Conservation (phyloP, 2,797 vertebrate species). For the Xenops minutus region DNA sequence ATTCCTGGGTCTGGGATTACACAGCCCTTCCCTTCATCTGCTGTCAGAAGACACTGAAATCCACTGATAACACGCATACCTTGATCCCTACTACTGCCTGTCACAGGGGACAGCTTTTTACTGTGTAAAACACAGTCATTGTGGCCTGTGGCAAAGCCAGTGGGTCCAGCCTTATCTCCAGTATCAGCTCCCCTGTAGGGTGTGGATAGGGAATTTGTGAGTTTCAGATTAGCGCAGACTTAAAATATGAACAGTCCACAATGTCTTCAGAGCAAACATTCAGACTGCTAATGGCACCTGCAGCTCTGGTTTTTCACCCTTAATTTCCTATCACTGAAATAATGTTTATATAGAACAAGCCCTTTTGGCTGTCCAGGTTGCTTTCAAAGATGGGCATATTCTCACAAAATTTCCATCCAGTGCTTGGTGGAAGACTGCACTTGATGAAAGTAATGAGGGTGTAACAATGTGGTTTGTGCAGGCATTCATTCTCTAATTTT, state of each 20-base stretch:
- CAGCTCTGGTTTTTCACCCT: not conserved
- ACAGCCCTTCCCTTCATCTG: not conserved
- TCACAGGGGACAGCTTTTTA: not conserved
- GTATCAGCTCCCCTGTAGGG: not conserved
- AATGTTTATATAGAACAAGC: not conserved
- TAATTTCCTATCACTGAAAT: not conserved
- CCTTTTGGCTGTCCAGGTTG: not conserved
- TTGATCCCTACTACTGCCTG: not conserved
- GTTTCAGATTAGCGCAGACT: not conserved
- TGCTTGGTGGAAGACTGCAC: not conserved
- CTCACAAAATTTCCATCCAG: not conserved
- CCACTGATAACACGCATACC: not conserved
- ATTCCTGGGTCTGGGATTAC: constrained; percentile 13
- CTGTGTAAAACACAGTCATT: not conserved
- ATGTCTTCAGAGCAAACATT: not conserved
- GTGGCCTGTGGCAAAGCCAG: not conserved
- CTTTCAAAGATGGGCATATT: not conserved
- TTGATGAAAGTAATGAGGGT: not conserved
- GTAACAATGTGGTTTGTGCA: not conserved
- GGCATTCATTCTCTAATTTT: not conserved
- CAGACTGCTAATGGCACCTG: not conserved
- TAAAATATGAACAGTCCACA: not conserved
- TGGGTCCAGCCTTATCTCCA: not conserved
- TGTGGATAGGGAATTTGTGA: not conserved
- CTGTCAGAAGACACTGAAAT: not conserved